phyloP scores from a whole-genome alignment of 2,113 vertebrate genomes.

The Brienomyrus brachyistius region DNA sequence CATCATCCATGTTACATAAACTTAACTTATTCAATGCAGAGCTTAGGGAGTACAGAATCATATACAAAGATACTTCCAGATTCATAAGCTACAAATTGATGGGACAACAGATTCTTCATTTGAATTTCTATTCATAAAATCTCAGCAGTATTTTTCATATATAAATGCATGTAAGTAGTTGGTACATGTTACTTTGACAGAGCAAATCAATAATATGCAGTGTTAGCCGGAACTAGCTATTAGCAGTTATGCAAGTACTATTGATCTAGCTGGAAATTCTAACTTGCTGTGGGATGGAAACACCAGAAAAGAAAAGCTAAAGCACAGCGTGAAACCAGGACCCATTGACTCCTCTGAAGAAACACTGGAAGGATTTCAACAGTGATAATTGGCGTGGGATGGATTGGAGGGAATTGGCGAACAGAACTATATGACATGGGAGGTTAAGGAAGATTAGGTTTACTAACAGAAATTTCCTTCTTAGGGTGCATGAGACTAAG shows the following conservation, averaged over 20 bases:
- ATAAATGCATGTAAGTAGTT: neutral
- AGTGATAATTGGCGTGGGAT: neutral
- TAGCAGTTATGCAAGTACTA: neutral
- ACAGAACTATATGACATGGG: neutral
- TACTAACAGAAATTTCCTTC: neutral
- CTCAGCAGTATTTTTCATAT: neutral
- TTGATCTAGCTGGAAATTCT: neutral
- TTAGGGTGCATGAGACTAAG: neutral
- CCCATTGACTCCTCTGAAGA: neutral
- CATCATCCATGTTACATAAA: neutral
- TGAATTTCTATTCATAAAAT: neutral
- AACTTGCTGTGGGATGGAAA: neutral
- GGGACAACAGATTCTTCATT: neutral
- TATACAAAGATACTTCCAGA: neutral
- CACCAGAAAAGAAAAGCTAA: neutral
- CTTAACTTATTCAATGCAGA: neutral
- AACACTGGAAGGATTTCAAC: neutral
- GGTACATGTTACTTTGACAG: neutral
- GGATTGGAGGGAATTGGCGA: neutral
- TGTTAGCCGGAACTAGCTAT: neutral
- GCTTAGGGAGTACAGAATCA: neutral
- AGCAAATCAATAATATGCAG: neutral
- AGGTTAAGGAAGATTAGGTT: neutral
- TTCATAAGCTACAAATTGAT: neutral
- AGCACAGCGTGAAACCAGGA: neutral